Base-by-base conservation (phyloP, 2,113 vertebrate genomes). In the Lates calcarifer region DNA sequence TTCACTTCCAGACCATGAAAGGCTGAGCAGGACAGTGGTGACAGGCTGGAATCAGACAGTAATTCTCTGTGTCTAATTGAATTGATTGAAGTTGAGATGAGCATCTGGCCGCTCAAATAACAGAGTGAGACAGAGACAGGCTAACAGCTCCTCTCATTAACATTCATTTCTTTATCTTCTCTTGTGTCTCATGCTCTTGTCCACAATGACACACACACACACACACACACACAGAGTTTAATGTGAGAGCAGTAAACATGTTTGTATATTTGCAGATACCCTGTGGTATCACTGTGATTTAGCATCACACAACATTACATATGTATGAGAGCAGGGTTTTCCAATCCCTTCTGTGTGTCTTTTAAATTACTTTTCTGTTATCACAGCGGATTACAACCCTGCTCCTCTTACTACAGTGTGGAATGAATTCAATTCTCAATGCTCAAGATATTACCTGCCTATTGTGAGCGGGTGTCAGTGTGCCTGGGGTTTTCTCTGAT, bases 301-400 rank as follows among this genome's bases (percentile, higher is more conserved):
- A 35, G 20, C 57, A 81, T 81, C 68, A 0, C 22, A 55, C 49
- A 20, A 2, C 74, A 68, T 87, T 87, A 85, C 79, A 85, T 83
- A 89, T 87, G 90, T 81, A 91, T 90, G 86, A 90, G 68, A 77
- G 74, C 15, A 43, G 70, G 56, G 33, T 37, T 84, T 83, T 83
- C 67, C 72, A 79, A 71, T 87, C 85, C 31, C 62, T 69, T 87
- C 5, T 43, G 82, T 87, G 82, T 82, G 67, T 86, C 74, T 86
- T 84, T 89, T 81, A 84, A 89, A 90, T 86, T n/a, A 83, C 74
- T 87, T 87, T 71, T 72, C 41, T 86, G 86, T 89, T 88, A 89
- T 89, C 91, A 53, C 79, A 33, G 58, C 2, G 60, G 86, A 91
- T 91, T 92, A 89, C 84, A 84, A 51, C 35, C n/a, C 24, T 0